Conservation (phyloP, 2,797 vertebrate genomes). For the Rhynchonycteris naso region DNA sequence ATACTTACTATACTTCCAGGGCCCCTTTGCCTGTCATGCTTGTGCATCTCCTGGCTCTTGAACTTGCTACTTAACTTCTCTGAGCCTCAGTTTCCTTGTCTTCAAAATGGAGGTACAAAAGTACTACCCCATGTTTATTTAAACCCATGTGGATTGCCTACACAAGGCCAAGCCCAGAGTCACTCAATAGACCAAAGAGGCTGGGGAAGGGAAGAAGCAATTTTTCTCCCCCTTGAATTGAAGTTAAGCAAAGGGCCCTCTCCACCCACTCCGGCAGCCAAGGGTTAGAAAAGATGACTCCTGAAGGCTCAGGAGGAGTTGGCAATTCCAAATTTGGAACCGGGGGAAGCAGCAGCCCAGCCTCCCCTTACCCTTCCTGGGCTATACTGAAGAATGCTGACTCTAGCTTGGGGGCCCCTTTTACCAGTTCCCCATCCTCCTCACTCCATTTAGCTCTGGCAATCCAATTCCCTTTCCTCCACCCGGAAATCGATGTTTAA, state of each 20-base stretch:
- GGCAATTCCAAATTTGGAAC: slow-evolving; percentile 22
- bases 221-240: background rate
- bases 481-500: slow-evolving; percentile 88
- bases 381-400: slow-evolving; percentile 74
- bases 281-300: background rate
- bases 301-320: background rate
- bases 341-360: background rate
- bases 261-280: background rate
- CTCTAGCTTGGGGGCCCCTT: slow-evolving; percentile 79
- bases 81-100: background rate
- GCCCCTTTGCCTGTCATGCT: background rate
- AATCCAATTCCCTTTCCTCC: slow-evolving; percentile 84
- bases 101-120: background rate
- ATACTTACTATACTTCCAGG: background rate
- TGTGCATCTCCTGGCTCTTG: background rate
- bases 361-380: slow-evolving; percentile 50
- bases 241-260: background rate
- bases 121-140: background rate
- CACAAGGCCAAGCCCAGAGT: background rate
- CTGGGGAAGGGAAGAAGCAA: background rate
- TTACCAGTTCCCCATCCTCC: slow-evolving; percentile 77
- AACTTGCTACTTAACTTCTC: slow-evolving; percentile 6
- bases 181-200: background rate
- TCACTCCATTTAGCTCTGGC: slow-evolving; percentile 85
- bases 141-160: background rate